Conservation (phyloP, 2,888 invertebrate genomes). For the Luperina nickerlii region DNA sequence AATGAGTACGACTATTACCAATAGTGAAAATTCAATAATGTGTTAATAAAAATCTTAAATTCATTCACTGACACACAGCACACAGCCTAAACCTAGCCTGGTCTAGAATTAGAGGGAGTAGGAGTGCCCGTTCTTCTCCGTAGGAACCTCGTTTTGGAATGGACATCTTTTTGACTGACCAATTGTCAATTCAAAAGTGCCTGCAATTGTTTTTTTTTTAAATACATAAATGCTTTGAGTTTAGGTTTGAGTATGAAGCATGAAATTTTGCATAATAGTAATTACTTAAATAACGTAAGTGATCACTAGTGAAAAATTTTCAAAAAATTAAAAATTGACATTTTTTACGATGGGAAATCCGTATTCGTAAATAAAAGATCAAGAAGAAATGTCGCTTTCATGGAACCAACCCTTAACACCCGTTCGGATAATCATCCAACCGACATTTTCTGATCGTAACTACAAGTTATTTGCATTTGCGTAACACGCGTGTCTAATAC, state of each 20-base stretch:
- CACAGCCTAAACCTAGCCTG: not conserved
- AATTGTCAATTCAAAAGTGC: too few species aligned
- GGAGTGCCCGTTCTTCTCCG: too few species aligned
- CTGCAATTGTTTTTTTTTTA: too few species aligned
- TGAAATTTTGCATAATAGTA: too few species aligned
- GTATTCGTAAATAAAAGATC: not conserved
- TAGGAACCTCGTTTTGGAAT: too few species aligned
- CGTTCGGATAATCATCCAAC: constrained; percentile 37
- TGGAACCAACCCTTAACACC: constrained; percentile 33
- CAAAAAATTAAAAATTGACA: too few species aligned
- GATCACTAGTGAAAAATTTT: not conserved
- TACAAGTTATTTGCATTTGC: constrained; percentile 60
- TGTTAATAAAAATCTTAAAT: not conserved
- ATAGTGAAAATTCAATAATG: not conserved
- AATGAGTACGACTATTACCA: not conserved
- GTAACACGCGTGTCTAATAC: constrained; percentile 55
- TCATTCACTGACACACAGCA: not conserved
- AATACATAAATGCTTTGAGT: too few species aligned
- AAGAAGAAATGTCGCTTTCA: not conserved
- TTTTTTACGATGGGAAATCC: too few species aligned
- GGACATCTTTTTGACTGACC: too few species aligned
- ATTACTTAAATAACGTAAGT: too few species aligned
- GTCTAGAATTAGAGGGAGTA: too few species aligned
- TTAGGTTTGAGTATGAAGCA: not conserved
- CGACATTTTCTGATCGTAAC: constrained; percentile 56